Conservation (phyloP, 2,797 vertebrate species). For the Neopelma chrysocephalum region DNA sequence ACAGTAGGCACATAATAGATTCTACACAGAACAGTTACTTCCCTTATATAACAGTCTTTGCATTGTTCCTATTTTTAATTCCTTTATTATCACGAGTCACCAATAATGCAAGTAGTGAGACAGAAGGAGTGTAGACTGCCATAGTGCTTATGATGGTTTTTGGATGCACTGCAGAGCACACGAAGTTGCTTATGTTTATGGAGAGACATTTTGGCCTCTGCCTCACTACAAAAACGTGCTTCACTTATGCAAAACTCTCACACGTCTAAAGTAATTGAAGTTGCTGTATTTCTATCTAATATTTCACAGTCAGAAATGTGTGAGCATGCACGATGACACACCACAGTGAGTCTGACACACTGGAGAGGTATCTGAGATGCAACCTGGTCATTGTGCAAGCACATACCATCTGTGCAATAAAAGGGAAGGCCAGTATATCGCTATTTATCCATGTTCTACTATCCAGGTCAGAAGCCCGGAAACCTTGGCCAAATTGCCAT, state of each 20-base stretch:
- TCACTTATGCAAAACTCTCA: not conserved
- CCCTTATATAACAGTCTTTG: not conserved
- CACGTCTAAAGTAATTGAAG: not conserved
- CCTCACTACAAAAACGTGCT: not conserved
- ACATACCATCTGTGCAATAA: constrained; percentile 3
- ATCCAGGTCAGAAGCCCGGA: not conserved
- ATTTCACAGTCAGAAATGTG: not conserved
- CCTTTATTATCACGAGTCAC: not conserved
- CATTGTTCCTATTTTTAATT: constrained; percentile 6
- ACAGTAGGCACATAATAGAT: not conserved
- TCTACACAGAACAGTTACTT: not conserved
- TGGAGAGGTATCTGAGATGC: not conserved
- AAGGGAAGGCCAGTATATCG: not conserved
- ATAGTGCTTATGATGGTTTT: not conserved
- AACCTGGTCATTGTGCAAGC: not conserved
- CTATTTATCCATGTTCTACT: not conserved
- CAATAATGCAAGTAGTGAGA: not conserved
- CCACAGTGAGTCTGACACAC: not conserved
- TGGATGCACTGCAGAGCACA: not conserved
- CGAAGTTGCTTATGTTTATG: not conserved
- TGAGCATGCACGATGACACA: not conserved
- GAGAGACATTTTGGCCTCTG: not conserved
- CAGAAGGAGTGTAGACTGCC: not conserved
- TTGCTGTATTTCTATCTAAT: not conserved
- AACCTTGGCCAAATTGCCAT: not conserved